Evolutionary conservation across 2,888 invertebrate species (phyloP), one percentile per base, ranked within the genome.

Genomic region (Carterocephalus palaemon): DNA sequence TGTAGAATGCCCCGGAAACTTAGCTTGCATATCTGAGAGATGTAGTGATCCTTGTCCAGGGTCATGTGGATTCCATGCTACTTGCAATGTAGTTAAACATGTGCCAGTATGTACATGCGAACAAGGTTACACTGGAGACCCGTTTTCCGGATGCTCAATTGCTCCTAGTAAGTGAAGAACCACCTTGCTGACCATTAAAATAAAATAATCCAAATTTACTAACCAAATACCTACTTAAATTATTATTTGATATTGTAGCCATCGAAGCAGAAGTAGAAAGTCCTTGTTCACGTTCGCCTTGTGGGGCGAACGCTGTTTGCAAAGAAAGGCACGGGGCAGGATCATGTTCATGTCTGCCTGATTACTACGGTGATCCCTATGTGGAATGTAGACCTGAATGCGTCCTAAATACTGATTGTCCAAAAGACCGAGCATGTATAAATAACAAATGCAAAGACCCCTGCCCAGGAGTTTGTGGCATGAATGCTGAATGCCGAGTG

Each of bases 351-450:
- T 96, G 95, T 79, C 82, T 94, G 52, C 89, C 92, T 46, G 94
- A 94, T 62, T 95, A 94, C 74, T 92, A 91, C 62, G 95, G 96
- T 38, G 95, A 95, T 83, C 95, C 95, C 1, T 95, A 95, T 63
- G 85, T 92, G 28, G 93, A 93, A 64, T 96, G 96, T 73, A 89
- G 94, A 67, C 95, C 95, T 15, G 95, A 96, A 88, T 96, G 96
- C 72, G 91, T 95, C n/a, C 89, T 93, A 57, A 95, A 95, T 72
- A 91, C 93, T 4, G 95, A 96, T 63, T 96, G 96, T 75, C 88
- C 91, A 3, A 89, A 89, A 63, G 89, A 91, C 55, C 92, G 90
- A 76, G 92, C 95, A 15, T 96, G 96, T 67, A 88, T 92, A 37
- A 93, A 93, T 67, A 93, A 93, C 75, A 95, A 94, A 85, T 96